Evolutionary conservation across 2,888 invertebrate species (phyloP), one percentile per base, ranked within the genome.

Genomic region (Clivina fossor): DNA sequence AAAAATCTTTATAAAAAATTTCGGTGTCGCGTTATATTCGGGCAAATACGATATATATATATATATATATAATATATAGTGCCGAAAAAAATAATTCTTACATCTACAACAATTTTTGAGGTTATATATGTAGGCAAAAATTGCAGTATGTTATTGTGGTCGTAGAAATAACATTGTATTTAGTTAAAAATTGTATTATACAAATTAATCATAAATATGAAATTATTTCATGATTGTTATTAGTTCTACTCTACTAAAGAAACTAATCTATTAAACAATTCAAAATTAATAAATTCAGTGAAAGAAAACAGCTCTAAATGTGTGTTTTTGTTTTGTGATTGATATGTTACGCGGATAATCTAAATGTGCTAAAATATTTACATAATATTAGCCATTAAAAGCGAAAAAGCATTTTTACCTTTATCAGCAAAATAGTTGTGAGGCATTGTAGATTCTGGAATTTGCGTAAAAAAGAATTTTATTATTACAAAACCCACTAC

Each of bases 341-440:
- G 26, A 24, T 24, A 24, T 24, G 26, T 9, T 24, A 24, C 9
- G 26, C 9, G 26, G 9, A 24, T 24, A 24, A 4, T 24, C 4
- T 9, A 24, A 24, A 24, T 7, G 26, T 24, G 26, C 26, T n/a
- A n/a, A n/a, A n/a, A 9, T 33, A 47, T n/a, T 61, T 60, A 38
- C 38, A 16, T 15, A 9, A 38, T 16, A 18, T 56, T 60, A 59
- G 62, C 61, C 60, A 55, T 7, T 9, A 41, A 2, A 26, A 26
- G 26, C 26, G 32, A 18, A 22, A 5, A 38, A 62, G 57, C 58
- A 38, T 57, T 48, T 55, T 65, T 79, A 80, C 80, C 80, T 79
- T 79, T 79, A 58, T 78, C 76, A 64, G 76, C 73, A 75, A 78
- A 78, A 74, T 77, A 77, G 71, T 70, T 73, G 64, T 72, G 74